These are phyloP conservation scores for Gulo gulo DNA, from an alignment of 2,113 vertebrate genomes.

Conservation along the genomic window DNA sequence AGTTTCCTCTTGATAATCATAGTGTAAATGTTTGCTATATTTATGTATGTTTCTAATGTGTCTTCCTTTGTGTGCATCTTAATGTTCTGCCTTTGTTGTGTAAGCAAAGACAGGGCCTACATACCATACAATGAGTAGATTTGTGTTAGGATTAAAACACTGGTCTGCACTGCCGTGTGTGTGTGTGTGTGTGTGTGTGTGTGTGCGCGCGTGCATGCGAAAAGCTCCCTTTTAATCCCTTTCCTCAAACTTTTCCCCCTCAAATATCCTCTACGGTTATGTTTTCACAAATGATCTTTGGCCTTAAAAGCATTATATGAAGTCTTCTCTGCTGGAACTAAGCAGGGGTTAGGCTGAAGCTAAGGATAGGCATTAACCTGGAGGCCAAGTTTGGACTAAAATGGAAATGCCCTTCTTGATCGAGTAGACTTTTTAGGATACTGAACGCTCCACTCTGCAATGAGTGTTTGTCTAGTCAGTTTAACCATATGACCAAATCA, in stretches of 20 bases:
- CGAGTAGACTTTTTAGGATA: neutral
- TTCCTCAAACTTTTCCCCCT: neutral
- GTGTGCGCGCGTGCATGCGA: fast-evolving
- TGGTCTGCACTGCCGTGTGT: neutral
- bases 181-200: too few relatives aligned
- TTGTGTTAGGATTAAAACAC: neutral
- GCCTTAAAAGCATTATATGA: neutral
- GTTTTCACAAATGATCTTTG: neutral
- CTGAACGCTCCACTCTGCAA: neutral
- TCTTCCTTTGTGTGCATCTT: neutral
- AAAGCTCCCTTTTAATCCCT: neutral
- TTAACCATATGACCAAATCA: neutral
- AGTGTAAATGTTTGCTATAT: neutral
- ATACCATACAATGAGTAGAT: neutral
- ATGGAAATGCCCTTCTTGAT: neutral
- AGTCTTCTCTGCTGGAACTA: neutral
- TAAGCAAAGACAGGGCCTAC: neutral
- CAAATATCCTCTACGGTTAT: neutral
- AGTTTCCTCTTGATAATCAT: neutral
- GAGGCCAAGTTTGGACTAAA: neutral
- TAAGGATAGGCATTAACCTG: neutral
- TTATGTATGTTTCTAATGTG: neutral
- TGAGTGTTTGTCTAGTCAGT: neutral
- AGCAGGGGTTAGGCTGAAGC: neutral
- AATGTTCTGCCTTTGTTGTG: neutral